Conservation (phyloP, 2,888 invertebrate genomes). For the Drosophila quinaria region DNA sequence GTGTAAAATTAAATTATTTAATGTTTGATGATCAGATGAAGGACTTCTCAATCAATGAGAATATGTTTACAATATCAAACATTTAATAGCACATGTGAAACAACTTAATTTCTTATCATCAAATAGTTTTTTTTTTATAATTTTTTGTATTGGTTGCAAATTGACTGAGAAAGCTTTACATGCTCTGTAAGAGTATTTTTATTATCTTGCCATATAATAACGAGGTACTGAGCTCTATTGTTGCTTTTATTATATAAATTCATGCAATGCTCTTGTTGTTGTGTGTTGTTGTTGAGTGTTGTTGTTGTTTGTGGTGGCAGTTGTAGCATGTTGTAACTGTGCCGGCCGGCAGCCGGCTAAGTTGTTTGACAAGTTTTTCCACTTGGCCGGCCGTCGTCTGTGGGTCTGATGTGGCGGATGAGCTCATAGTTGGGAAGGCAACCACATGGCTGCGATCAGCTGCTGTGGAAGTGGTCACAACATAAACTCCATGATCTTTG, state of each 20-base stretch:
- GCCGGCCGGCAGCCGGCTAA: constrained; percentile 79
- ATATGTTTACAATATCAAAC: too few relatives aligned
- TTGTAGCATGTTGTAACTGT: constrained; percentile 57
- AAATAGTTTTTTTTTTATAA: neutral
- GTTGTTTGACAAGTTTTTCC: constrained; percentile 77
- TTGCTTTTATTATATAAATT: constrained; percentile 68
- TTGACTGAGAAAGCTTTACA: neutral
- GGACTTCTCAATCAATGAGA: too few relatives aligned
- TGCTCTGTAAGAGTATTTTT: constrained; percentile 22
- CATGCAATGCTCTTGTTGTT: constrained; percentile 58
- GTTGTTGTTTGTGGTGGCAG: constrained; percentile 35
- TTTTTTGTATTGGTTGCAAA: neutral
- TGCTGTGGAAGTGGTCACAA: constrained; percentile 35
- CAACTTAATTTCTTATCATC: too few relatives aligned
- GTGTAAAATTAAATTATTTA: too few relatives aligned
- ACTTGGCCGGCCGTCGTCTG: constrained; percentile 41
- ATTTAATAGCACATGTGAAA: too few relatives aligned
- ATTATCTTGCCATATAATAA: constrained; percentile 45
- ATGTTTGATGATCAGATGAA: too few relatives aligned
- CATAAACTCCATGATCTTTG: constrained; percentile 23
- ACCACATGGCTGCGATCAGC: constrained; percentile 62
- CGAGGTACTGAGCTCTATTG: constrained; percentile 33
- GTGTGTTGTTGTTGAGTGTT: constrained; percentile 16
- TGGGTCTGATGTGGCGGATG: constrained; percentile 27
- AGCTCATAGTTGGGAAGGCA: constrained; percentile 60